Evolutionary conservation across 2,888 invertebrate species (phyloP), one percentile per base, ranked within the genome.

Genomic region (Choreutis nemorana): DNA sequence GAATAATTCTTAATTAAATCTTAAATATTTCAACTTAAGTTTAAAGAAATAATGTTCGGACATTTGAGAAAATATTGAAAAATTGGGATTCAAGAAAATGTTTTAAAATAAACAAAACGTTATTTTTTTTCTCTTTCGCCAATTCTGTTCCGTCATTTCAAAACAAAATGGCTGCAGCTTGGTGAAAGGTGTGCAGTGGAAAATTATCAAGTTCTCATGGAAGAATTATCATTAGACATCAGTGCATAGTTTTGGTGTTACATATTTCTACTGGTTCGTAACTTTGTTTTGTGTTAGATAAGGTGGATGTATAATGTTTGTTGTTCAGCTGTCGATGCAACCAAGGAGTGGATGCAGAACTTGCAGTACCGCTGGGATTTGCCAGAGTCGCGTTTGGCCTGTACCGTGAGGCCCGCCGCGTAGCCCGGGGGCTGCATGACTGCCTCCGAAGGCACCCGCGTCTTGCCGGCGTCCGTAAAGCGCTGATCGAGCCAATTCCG

Each of bases 271-370:
- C 77, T 77, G 77, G 77, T 77, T 68, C 77, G 77, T 77, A 77
- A 77, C 77, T 64, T 75, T 73, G 68, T 70, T 60, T 77, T 77
- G 75, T 75, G 75, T 72, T 62, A 60, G 54, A 62, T 75, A 68
- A 71, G 65, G 72, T 75, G 77, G 58, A 73, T 66, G 64, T 62
- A 67, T 57, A 62, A 65, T 67, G 53, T 59, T 63, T 64, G 63
- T 60, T 67, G 62, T 68, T 49, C 66, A 66, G 63, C 59, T 48
- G 42, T 40, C 50, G 33, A 30, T 46, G 38, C 44, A 37, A 40
- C 47, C 45, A 42, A 40, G 40, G 34, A 42, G 8, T 8, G 9
- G 23, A 12, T 12, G 22, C 14, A 13, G 11, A 14, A 15, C 15
- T 26, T 36, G 39, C 37, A 41, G 41, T 36, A 38, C 33, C 49